A percentile compares a stretch with the other conserved stretches of the same genome.
Evolutionary conservation across 2,797 vertebrate genomes (phyloP).

Genomic region (Chiloscyllium punctatum): DNA sequence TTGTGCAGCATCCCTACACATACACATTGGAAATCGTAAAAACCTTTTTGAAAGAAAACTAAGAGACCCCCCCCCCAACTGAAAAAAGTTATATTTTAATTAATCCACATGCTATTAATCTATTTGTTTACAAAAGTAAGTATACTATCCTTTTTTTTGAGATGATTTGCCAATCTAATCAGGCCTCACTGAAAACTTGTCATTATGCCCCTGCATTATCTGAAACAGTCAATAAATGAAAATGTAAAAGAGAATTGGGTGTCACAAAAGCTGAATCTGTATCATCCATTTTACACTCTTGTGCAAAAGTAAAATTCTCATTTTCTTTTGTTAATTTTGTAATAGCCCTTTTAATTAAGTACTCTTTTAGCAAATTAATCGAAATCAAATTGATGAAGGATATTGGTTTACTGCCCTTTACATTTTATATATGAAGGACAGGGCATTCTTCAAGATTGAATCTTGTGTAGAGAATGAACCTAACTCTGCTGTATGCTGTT

Average conservation of each 20-base stretch:
- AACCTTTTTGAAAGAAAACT: neutral
- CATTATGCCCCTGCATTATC: neutral
- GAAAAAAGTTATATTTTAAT: neutral
- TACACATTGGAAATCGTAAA: neutral
- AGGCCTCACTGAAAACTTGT: neutral
- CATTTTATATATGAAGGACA: neutral
- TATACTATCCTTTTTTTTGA: neutral
- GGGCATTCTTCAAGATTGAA: neutral
- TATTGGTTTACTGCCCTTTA: neutral
- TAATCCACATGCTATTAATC: neutral
- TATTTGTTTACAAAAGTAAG: neutral
- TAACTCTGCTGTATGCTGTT: neutral
- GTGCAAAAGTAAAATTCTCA: neutral
- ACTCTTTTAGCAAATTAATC: neutral
- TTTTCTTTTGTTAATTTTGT: neutral
- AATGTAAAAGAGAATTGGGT: neutral
- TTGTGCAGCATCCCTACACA: neutral
- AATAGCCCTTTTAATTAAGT: neutral
- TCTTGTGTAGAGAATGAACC: neutral
- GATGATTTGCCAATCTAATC: neutral
- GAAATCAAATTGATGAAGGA: neutral
- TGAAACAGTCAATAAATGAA: neutral
- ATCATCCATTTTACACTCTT: neutral
- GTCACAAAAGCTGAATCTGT: neutral
- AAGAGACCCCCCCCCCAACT: neutral